Evolutionary conservation across 1,140 invertebrate species (phyloP), one percentile per base, ranked within the genome.

Genomic region (Heliconius congener): DNA sequence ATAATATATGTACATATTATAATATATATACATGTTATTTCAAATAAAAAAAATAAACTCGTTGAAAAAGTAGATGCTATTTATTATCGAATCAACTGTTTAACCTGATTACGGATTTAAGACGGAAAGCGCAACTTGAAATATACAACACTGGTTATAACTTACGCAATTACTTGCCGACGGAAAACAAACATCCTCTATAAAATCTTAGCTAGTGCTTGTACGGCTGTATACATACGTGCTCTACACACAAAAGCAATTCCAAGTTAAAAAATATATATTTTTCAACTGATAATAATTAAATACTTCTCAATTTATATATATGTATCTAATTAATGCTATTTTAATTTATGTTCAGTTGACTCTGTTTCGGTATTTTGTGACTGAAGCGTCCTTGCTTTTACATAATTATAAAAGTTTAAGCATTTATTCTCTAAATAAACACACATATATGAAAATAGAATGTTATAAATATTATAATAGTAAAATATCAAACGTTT

Each of bases 121-220:
- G 37, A 60, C 55, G 55, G 74, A 60, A 60, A 60, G 74, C 34
- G 37, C 37, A 23, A 27, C 39, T 76, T 46, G 57, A 76, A 70
- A 27, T 52, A 42, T 76, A 66, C 74, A 18, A 71, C 37, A 16
- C 46, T 77, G 23, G 66, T 70, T 46, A 71, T 71, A 71, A 77
- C 52, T 77, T 77, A 52, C 75, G 75, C 66, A 77, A 71, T 76
- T 76, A 76, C 66, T 76, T 76, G 66, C 75, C 75, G 75, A 71
- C 75, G 75, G 75, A 76, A 76, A 76, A 75, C 52, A 75, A 75
- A 76, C 75, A 66, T 71, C 60, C 75, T 76, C 71, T 71, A 34
- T 71, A 71, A 34, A 39, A 71, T 71, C 71, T 71, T 9, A 71
- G 30, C 30, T 34, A 76, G 30, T 30, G 30, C 30, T 30, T 16